Base-by-base conservation (phyloP, 2,797 vertebrate genomes). In the Sebastolobus alascanus region DNA sequence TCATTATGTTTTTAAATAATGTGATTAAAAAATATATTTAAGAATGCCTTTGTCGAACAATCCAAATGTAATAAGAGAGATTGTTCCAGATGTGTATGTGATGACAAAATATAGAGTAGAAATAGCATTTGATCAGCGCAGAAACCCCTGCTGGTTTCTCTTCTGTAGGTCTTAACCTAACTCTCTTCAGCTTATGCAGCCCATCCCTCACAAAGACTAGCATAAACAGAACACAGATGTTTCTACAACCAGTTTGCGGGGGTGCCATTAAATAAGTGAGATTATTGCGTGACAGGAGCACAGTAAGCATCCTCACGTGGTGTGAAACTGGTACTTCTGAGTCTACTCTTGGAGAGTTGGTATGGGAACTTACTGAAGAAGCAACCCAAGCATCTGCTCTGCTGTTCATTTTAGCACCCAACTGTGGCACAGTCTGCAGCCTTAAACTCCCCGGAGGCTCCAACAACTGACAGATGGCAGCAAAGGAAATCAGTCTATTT, bases 311-410 rank as follows among this genome's bases (percentile, higher is more conserved):
- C 50, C 60, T 73, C 68, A 16, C 55, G 78, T 68, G 70, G 52
- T 83, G 75, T 31, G 35, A 83, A 79, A 72, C 55, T 46, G 82
- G 50, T 73, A 77, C 16, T 46, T 46, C 43, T 18, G 46, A 50
- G 77, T 60, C 25, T 60, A 71, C 31, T 50, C 9, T n/a, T 3
- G 63, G 68, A 73, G 64, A 50, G 75, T 68, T 66, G 58, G 73
- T 72, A 35, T 33, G 31, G 22, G 50, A 85, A 83, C 52, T 68
- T 70, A 70, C 38, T 63, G 56, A 83, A 75, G n/a, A 71, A 75
- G 75, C 73, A 74, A 75, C 69, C 64, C 61, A 86, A 92, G 89
- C 91, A 92, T 93, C 92, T 93, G 91, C 75, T 80, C 6, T 12
- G 68, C 56, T 66, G 77, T 82, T 90, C 88, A 75, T 80, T 90